Evolutionary conservation across 2,888 invertebrate species (phyloP), one percentile per base, ranked within the genome.

Genomic region (Dusona sp.): DNA sequence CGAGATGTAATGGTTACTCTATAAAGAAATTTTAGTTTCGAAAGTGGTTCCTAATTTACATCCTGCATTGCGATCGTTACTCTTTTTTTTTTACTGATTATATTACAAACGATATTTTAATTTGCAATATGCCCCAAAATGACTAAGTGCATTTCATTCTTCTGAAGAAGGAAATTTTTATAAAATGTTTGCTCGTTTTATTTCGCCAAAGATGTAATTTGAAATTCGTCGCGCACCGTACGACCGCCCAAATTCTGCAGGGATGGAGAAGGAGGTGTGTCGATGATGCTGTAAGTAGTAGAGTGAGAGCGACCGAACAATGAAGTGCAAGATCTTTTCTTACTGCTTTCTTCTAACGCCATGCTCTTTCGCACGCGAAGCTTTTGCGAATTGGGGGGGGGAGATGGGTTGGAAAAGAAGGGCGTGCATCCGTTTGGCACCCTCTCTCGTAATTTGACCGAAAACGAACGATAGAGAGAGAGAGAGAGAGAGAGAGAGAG

Each of bases 151-250:
- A 51, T 51, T n/a, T n/a, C 19, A n/a, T n/a, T n/a, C n/a, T 19
- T 51, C 19, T 19, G n/a, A n/a, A n/a, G 33, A 70, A 42, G 45
- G 45, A 45, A 25, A 70, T 29, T 22, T 64, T 45, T 92, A 90
- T 90, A 88, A 89, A 80, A 87, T 85, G 88, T 42, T 45, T 33
- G 64, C 45, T 70, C 90, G 90, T 33, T 45, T 51, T 8, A 51
- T 72, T 36, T 29, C 36, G 72, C 33, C 25, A 13, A 87, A 88
- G 89, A 89, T 90, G 89, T 90, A 91, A 92, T 92, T 92, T 91
- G 91, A 91, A 91, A 92, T 92, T 91, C 89, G 91, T 90, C 90
- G 90, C 88, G 90, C 6, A 61, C 90, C 89, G 78, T 79, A 84
- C 51, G 33, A 25, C 16, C 48, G 73, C 11, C 67, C 48, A 42